Percentiles rank a stretch among this genome's conserved stretches.
These are phyloP conservation scores for Epicampocera succincta DNA, from an alignment of 2,888 invertebrate genomes.

Conservation along the genomic window DNA sequence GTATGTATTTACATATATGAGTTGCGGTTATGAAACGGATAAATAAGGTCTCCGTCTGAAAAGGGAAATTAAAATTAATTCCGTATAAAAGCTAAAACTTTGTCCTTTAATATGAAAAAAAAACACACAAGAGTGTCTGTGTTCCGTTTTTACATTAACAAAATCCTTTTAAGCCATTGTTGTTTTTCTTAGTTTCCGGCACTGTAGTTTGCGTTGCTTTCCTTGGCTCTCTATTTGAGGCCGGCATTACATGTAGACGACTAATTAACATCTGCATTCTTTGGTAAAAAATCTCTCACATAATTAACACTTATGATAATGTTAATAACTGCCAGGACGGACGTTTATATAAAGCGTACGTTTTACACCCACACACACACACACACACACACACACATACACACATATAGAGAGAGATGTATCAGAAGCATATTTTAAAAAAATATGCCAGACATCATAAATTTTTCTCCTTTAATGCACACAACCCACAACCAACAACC, in stretches of 20 bases:
- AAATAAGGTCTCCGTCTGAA: constrained; percentile 7
- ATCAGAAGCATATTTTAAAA: constrained; percentile 31
- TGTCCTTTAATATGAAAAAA: constrained; percentile 23
- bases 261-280: constrained; percentile 61
- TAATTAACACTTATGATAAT: constrained; percentile 67
- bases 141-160: constrained; percentile 1
- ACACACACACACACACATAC: no score
- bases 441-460: constrained; percentile 61
- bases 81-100: constrained; percentile 26
- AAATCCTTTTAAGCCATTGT: constrained; percentile 39
- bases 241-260: constrained; percentile 40
- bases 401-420: no score
- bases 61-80: constrained; percentile 33
- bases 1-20: no score
- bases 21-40: no score
- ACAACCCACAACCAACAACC: no score
- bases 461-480: constrained; percentile 27
- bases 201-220: background rate
- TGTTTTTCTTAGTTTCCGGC: constrained; percentile 20
- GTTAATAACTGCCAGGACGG: constrained; percentile 30
- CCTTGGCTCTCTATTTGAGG: background rate
- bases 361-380: no score
- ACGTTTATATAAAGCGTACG: background rate
- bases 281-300: constrained; percentile 56
- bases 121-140: background rate